Percentiles rank a stretch among this genome's conserved stretches.
Conservation (phyloP, 1,140 invertebrate genomes). For the Lineus longissimus region DNA sequence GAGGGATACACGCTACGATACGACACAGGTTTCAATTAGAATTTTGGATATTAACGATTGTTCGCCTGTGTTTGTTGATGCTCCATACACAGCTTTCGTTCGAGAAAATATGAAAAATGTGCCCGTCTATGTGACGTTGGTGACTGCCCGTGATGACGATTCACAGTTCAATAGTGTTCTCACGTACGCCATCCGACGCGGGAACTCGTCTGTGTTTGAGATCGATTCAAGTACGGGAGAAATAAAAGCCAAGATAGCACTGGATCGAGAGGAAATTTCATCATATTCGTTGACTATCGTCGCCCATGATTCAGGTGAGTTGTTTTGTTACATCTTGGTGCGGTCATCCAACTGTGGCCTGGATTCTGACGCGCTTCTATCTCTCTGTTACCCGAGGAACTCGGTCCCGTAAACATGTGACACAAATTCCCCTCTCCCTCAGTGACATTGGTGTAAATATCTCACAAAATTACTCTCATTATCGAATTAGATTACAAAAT, state of each 20-base stretch:
- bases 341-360: too few species aligned
- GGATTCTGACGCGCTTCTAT: too few species aligned
- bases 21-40: constrained; percentile 62
- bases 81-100: constrained; percentile 41
- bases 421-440: neutral
- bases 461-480: neutral
- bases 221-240: constrained; percentile 69
- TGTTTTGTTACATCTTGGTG: too few species aligned
- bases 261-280: constrained; percentile 78
- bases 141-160: constrained; percentile 41
- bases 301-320: constrained; percentile 77
- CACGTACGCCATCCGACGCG: constrained; percentile 33
- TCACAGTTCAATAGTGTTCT: constrained; percentile 31
- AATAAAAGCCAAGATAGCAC: constrained; percentile 66
- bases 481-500: constrained; percentile 1
- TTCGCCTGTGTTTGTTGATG: constrained; percentile 72
- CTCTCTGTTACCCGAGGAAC: too few species aligned
- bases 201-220: constrained; percentile 29
- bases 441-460: constrained; percentile 5
- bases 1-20: constrained; percentile 63
- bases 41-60: constrained; percentile 94
- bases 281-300: constrained; percentile 79
- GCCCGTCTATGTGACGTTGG: constrained; percentile 35
- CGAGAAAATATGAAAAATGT: constrained; percentile 36
- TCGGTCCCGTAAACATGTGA: too few species aligned